Conservation (phyloP, 2,888 invertebrate species). For the Orchesella flavescens region DNA sequence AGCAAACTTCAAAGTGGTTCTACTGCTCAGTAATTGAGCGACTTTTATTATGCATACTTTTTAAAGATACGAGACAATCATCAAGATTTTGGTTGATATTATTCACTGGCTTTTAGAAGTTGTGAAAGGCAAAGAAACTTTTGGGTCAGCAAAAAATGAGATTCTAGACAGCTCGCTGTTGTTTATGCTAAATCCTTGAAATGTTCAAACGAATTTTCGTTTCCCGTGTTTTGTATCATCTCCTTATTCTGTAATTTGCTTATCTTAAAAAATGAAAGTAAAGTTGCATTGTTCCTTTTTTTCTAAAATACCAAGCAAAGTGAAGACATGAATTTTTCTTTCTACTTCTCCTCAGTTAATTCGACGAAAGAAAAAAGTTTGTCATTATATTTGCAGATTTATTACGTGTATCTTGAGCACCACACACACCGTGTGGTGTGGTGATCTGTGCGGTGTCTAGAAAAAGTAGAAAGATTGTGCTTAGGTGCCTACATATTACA, state of each 20-base stretch:
- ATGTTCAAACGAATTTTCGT: slow-evolving; percentile 4
- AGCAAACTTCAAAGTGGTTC: slow-evolving; percentile 51
- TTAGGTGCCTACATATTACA: neutral
- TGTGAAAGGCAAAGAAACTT: slow-evolving; percentile 22
- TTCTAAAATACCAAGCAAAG: neutral
- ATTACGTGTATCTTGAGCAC: slow-evolving; percentile 3
- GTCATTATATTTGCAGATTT: slow-evolving; percentile 45
- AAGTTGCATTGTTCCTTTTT: slow-evolving; percentile 10
- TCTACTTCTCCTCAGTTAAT: slow-evolving; percentile 6
- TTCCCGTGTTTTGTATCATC: slow-evolving; percentile 22
- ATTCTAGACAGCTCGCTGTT: slow-evolving; percentile 21
- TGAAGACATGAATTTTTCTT: slow-evolving; percentile 15
- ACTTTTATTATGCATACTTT: slow-evolving; percentile 29
- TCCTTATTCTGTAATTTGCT: slow-evolving; percentile 32
- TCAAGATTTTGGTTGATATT: slow-evolving; percentile 1
- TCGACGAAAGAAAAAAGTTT: slow-evolving; percentile 36
- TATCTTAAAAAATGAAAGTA: slow-evolving; percentile 24
- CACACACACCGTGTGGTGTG: slow-evolving; percentile 4
- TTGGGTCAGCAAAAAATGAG: slow-evolving; percentile 24
- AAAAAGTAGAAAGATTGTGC: neutral
- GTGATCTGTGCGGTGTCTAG: neutral
- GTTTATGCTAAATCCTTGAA: slow-evolving; percentile 34
- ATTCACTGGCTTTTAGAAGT: slow-evolving; percentile 16
- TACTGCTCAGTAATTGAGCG: slow-evolving; percentile 46
- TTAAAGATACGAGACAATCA: slow-evolving; percentile 32